Percentiles rank a stretch among this genome's conserved stretches.
Evolutionary conservation across 2,797 vertebrate genomes (phyloP).

Genomic region (Sylvilagus floridanus): DNA sequence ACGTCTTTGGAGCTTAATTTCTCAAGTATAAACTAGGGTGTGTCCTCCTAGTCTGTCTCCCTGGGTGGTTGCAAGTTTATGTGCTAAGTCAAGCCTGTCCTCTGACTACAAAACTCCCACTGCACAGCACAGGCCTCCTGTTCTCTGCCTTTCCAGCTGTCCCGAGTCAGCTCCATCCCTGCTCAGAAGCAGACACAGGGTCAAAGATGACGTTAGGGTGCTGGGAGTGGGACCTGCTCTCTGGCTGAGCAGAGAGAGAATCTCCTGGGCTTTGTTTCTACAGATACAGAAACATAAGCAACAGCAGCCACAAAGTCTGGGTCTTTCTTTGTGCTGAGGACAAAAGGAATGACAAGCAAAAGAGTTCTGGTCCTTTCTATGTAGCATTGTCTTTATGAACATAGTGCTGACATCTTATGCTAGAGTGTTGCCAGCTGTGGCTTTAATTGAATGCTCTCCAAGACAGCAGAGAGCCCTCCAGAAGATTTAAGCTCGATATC

Average conservation of each 20-base stretch:
- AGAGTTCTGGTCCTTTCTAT: neutral
- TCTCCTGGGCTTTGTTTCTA: neutral
- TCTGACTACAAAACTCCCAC: neutral
- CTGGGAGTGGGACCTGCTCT: neutral
- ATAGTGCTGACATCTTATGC: neutral
- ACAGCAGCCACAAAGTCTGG: neutral
- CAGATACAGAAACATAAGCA: neutral
- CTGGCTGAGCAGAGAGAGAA: conserved; percentile 22
- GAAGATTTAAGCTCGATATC: neutral
- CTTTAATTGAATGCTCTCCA: neutral
- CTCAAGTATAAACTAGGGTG: neutral
- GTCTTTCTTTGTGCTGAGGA: neutral
- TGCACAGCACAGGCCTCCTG: neutral
- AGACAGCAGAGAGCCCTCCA: neutral
- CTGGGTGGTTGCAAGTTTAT: neutral
- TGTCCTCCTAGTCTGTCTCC: neutral
- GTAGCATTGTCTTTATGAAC: neutral
- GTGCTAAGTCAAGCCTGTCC: neutral
- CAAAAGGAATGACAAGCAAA: neutral
- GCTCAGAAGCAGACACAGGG: neutral
- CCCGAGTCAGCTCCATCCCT: neutral
- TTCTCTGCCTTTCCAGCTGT: neutral
- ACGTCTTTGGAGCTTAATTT: neutral
- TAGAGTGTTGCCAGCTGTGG: neutral
- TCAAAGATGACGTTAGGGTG: neutral